Percentiles rank a stretch among this genome's conserved stretches.
Conservation (phyloP, 2,888 invertebrate genomes). For the Dryobotodes eremita region DNA sequence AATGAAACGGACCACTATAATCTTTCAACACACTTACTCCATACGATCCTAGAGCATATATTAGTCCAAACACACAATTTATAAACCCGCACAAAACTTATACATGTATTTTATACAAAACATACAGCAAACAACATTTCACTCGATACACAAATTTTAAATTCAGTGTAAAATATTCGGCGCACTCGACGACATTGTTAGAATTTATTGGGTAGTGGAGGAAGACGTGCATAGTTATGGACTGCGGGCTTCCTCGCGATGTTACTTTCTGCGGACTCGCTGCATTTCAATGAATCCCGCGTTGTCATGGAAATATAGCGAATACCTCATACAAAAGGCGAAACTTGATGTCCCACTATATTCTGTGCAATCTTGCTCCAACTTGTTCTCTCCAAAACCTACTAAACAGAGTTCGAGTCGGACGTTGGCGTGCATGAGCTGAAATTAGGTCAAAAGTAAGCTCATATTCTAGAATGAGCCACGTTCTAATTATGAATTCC, state of each 20-base stretch:
- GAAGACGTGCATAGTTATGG: conserved; percentile 72
- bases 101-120: conserved; percentile 29
- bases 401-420: conserved; percentile 69
- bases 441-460: conserved; percentile 65
- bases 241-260: conserved; percentile 69
- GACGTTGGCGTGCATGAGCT: conserved; percentile 51
- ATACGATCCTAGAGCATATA: not conserved
- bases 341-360: conserved; percentile 66
- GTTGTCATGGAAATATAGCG: conserved; percentile 77
- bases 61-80: not conserved
- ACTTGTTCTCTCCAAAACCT: conserved; percentile 70
- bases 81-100: conserved; percentile 20
- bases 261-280: conserved; percentile 72
- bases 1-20: not conserved
- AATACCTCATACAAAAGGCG: conserved; percentile 69
- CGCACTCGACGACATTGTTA: conserved; percentile 74
- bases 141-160: conserved; percentile 59
- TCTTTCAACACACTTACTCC: not conserved
- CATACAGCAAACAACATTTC: conserved; percentile 39
- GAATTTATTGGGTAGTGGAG: conserved; percentile 77
- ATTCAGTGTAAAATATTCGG: conserved; percentile 62
- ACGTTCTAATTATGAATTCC: conserved; percentile 64
- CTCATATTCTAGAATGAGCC: conserved; percentile 66
- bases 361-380: conserved; percentile 67
- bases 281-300: conserved; percentile 74